A percentile compares a stretch with the other conserved stretches of the same genome.
These are phyloP conservation scores for Neocrepidodera transversa DNA, from an alignment of 2,888 invertebrate species.

Conservation along the genomic window DNA sequence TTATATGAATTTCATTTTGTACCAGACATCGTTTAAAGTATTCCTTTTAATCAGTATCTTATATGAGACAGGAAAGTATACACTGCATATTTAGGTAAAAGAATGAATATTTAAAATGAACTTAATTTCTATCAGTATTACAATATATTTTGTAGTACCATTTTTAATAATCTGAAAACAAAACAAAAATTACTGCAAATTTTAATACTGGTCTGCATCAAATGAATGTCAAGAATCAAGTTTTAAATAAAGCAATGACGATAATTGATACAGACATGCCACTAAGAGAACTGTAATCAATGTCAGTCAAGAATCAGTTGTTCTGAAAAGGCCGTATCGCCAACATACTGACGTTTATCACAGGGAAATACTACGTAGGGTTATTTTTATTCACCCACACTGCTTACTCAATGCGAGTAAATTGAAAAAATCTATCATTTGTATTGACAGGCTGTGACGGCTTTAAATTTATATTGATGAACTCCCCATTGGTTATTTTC, in stretches of 20 bases:
- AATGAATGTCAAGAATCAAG: slow-evolving; percentile 19
- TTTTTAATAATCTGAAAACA: no score
- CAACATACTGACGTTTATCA: slow-evolving; percentile 47
- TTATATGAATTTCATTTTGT: no score
- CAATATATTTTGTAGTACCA: no score
- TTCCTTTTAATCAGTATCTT: no score
- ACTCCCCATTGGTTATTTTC: slow-evolving; percentile 14
- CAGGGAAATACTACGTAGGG: slow-evolving; percentile 43
- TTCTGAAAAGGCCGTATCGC: slow-evolving; percentile 35
- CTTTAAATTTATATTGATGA: slow-evolving; percentile 27
- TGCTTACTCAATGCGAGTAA: slow-evolving; percentile 33
- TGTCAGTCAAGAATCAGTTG: slow-evolving; percentile 49
- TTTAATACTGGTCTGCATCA: no score
- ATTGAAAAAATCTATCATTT: slow-evolving; percentile 45
- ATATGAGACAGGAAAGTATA: no score
- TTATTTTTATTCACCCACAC: slow-evolving; percentile 44
- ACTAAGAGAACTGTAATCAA: slow-evolving; percentile 47
- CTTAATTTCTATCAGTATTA: no score
- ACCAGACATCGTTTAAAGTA: no score
- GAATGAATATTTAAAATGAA: no score
- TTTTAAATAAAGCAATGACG: slow-evolving; percentile 33
- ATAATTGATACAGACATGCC: slow-evolving; percentile 45
- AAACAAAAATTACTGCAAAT: no score
- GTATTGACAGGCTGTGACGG: slow-evolving; percentile 39
- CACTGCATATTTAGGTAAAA: no score